Evolutionary conservation across 2,113 vertebrate species (phyloP), one percentile per base, ranked within the genome.

Genomic region (Apeltes quadracus): DNA sequence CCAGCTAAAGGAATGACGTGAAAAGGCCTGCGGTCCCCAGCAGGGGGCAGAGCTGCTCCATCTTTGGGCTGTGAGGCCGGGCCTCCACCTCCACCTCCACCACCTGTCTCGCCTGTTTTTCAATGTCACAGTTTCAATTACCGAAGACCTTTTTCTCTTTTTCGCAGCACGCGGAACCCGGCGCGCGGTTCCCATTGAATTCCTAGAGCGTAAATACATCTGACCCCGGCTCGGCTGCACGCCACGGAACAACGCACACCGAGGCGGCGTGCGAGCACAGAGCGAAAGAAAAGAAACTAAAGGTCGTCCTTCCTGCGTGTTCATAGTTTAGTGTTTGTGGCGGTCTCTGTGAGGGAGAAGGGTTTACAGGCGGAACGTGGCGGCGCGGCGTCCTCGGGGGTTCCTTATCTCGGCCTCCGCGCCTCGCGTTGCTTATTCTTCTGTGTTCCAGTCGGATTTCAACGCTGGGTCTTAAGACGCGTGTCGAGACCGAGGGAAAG

Each of bases 61-160:
- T 15, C 0, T 83, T 58, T 83, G 46, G 41, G 41, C 2, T 9
- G n/a, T 29, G 18, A 36, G 43, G 3, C 2, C 0, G 0, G 22
- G 0, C 7, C 13, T 18, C 69, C 78, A 32, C 59, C 79, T 83
- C 63, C 70, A 3, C 48, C 59, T 78, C 32, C 70, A 3, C 48
- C 59, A 76, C 32, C 71, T 32, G 73, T 81, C 13, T 58, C 18
- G 69, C 71, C 54, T 53, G 32, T 34, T 74, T 71, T 80, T 83
- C 86, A 85, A 78, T 87, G 77, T 86, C 86, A 88, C 22, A 18
- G 7, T 65, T 88, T 90, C 87, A 90, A 89, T 89, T 81, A 90
- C 32, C 3, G 66, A 15, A 72, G 69, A 90, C 82, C 87, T 91
- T 88, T 82, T 76, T 13, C n/a, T 11, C 5, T 53, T 25, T 14